Evolutionary conservation across 2,888 invertebrate genomes (phyloP).

Genomic region (Callimorpha dominula): DNA sequence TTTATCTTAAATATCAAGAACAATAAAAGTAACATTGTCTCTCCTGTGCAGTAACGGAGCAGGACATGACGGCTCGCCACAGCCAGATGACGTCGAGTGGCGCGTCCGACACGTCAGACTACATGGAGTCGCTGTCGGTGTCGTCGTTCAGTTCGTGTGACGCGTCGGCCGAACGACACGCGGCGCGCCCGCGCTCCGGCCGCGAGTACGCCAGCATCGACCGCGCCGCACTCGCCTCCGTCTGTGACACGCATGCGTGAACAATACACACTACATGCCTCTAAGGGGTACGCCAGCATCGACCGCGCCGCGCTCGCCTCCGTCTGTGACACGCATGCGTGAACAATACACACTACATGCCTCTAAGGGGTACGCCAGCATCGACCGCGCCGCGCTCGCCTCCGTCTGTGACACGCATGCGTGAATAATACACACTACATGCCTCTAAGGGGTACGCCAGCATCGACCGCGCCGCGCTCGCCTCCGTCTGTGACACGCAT

Average conservation of each 20-base stretch:
- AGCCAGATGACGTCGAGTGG: conserved; percentile 89
- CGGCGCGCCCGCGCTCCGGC: conserved; percentile 78
- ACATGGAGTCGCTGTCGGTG: conserved; percentile 90
- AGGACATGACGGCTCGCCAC: conserved; percentile 81
- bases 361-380: no score
- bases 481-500: no score
- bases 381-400: no score
- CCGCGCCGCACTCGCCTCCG: conserved; percentile 66
- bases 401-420: no score
- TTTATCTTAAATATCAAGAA: not conserved
- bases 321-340: no score
- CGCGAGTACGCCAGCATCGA: conserved; percentile 81
- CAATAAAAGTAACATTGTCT: not conserved
- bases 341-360: no score
- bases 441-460: no score
- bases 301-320: no score
- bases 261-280: no score
- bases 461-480: no score
- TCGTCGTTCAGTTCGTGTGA: conserved; percentile 90
- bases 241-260: conserved; percentile 46
- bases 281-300: no score
- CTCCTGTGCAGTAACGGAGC: conserved; percentile 68
- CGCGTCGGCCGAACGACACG: conserved; percentile 83
- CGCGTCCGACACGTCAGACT: conserved; percentile 91
- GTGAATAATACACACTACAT: no score